These are phyloP conservation scores for Diglossa cyanea DNA, from an alignment of 2,797 vertebrate species.

Conservation along the genomic window DNA sequence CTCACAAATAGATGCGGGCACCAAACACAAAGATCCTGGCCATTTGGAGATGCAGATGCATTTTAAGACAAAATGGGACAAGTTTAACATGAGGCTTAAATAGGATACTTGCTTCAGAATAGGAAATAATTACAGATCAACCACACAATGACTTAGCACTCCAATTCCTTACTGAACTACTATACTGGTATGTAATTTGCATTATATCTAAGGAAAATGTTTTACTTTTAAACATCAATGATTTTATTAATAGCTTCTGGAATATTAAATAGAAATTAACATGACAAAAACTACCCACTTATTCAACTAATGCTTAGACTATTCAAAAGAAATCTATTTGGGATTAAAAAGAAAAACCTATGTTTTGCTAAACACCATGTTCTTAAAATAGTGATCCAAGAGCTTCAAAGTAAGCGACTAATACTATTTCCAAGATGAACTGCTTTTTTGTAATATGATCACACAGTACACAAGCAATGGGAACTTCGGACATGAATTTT, in stretches of 20 bases:
- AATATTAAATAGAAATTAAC: background rate
- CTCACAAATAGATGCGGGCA: background rate
- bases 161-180: background rate
- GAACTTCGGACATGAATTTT: background rate
- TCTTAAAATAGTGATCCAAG: background rate
- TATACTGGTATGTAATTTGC: background rate
- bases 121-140: background rate
- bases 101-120: background rate
- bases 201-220: background rate
- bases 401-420: background rate
- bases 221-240: background rate
- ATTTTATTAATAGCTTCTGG: background rate
- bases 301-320: background rate
- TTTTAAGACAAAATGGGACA: background rate
- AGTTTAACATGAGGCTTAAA: background rate
- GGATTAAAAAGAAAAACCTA: background rate
- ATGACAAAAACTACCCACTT: background rate
- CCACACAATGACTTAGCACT: background rate
- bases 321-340: background rate
- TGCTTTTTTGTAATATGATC: background rate
- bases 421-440: background rate
- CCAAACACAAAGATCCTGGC: background rate
- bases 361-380: background rate
- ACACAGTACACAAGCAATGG: background rate
- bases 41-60: background rate